Evolutionary conservation across 2,797 vertebrate species (phyloP), one percentile per base, ranked within the genome.

Genomic region (Crocidura indochinensis): DNA sequence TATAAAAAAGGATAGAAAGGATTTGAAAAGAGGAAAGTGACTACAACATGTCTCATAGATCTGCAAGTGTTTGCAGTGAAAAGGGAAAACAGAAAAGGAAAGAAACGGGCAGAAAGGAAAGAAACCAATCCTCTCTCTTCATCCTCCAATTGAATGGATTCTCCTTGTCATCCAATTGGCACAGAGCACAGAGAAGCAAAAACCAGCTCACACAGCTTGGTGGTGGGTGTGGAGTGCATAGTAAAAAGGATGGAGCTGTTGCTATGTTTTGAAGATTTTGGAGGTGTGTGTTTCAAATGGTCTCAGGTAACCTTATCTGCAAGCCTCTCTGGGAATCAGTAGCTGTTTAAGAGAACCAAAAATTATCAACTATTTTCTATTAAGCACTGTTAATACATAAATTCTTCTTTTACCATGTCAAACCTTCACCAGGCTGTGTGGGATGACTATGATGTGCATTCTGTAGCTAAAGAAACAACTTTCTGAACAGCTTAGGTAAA

Each of bases 71-170:
- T 92, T 87, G 90, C 85, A 87, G 86, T 51, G 53, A 69, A 78
- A 85, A 94, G 88, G 89, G 92, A 95, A 96, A 94, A 78, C 27
- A 72, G 85, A 77, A 95, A 77, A 31, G 79, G 85, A 88, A 94
- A 95, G 46, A 83, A 68, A 44, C 9, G 38, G 1, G 14, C 14
- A 26, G 64, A 92, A 20, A 69, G 38, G 1, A 10, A 11, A 26
- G 64, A 92, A 20, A 69, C 0, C 31, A 11, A 46, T 64, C 44
- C 5, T 69, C 31, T 27, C 10, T n/a, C 29, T 51, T 62, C 49
- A 27, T 15, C 17, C n/a, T 69, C 31, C 8, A 27, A 8, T n/a
- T 75, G n/a, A 26, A 79, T 31, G 10, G 24, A 6, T 65, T 27
- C 8, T 60, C 29, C 65, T 75, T 75, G 51, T 31, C 46, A 64